Base-by-base conservation (phyloP, 2,113 vertebrate species). In the Hirundichthys speculiger region DNA sequence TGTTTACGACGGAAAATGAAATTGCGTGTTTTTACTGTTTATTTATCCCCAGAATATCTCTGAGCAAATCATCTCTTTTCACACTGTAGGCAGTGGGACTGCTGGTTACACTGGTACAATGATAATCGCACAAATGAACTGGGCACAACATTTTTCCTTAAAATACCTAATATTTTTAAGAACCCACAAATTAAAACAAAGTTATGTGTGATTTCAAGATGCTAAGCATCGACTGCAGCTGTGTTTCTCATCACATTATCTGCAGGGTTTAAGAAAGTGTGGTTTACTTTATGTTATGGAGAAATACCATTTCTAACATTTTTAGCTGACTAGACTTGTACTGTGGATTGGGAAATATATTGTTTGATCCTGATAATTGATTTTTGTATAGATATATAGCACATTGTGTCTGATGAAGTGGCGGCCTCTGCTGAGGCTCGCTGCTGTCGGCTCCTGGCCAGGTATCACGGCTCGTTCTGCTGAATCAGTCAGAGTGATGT, bases 401-500 rank as follows among this genome's bases (percentile, higher is more conserved):
- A 69, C 60, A 72, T 52, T 11, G 56, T 58, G 53, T 58, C 27
- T 64, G 69, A 77, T 80, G 57, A 73, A 67, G 25, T n/a, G n/a
- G n/a, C 57, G 48, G 27, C 15, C 59, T 69, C 59, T 47, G 59
- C 40, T 64, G 27, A 59, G 73, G 45, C 45, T 38, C 24, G 22
- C 58, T 64, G 63, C 30, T 3, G 55, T 53, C 54, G 68, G 86
- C 79, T 46, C 4, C 55, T 39, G 65, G 70, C 81, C 79, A 64
- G 61, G 58, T 85, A 78, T 83, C 71, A 25, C 72, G 20, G 47
- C 69, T 64, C 13, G 27, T 72, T 77, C 52, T 82, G 79, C 69
- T 77, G 77, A 85, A 79, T 81, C 77, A 79, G 48, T 49, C 48
- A 54, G 63, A 50, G 45, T 51, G 73, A 79, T 73, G 53, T 53